Evolutionary conservation across 2,888 invertebrate species (phyloP).

Genomic region (Meteorus cinctellus): DNA sequence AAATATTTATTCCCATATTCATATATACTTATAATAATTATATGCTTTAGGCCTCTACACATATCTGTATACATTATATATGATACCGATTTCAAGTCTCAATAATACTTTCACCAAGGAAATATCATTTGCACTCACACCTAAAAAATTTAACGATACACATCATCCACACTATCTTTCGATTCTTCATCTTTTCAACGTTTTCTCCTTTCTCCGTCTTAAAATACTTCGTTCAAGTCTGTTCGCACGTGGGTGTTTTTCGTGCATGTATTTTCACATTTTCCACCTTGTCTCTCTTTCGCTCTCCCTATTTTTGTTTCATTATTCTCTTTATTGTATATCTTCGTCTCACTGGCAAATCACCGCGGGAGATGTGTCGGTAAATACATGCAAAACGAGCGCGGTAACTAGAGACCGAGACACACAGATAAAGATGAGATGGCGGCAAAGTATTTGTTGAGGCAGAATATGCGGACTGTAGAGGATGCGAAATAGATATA

Average conservation of each 20-base stretch:
- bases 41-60: too few relatives aligned
- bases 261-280: neutral
- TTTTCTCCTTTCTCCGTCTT: neutral
- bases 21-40: too few relatives aligned
- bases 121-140: constrained; percentile 2
- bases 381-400: constrained; percentile 11
- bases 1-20: too few relatives aligned
- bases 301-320: neutral
- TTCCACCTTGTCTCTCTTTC: neutral
- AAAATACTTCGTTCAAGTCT: neutral
- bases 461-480: constrained; percentile 15
- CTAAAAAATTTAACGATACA: neutral
- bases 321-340: neutral
- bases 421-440: neutral
- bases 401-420: neutral
- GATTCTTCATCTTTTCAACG: neutral
- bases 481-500: constrained; percentile 5
- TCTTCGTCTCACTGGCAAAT: constrained; percentile 13
- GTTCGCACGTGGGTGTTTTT: neutral
- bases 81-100: neutral
- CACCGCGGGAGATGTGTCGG: constrained; percentile 29
- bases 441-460: constrained; percentile 18
- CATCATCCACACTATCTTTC: neutral
- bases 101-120: neutral
- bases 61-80: too few relatives aligned